Evolutionary conservation across 2,888 invertebrate genomes (phyloP), one percentile per base, ranked within the genome.

Genomic region (Drepanosiphum platanoidis): DNA sequence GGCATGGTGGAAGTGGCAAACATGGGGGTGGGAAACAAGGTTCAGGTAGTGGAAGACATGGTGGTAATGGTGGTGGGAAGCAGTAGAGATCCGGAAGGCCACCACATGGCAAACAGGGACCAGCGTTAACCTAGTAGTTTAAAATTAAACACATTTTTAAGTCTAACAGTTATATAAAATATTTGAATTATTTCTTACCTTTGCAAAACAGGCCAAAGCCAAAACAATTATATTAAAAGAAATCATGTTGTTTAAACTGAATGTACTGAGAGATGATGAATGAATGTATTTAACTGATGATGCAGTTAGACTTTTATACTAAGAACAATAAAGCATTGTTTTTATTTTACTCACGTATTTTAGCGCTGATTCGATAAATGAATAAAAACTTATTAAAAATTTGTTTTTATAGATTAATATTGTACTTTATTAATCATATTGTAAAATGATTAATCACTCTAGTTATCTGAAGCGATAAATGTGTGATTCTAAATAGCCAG

Each of bases 181-280:
- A n/a, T n/a, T n/a, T n/a, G n/a, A n/a, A n/a, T 11, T 27, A 13
- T 5, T 8, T 22, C 66, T 68, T 46, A 79, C 79, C 79, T 79
- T 79, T 32, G 66, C 66, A 46, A 68, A 32, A n/a, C 66, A 79
- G 5, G 68, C 79, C 5, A 79, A 46, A 3, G 79, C 46, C 46
- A 79, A 79, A 30, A 39, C 32, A 32, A 66, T 15, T 15, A 68
- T 13, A 34, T 34, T 79, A 1, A 68, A 68, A 66, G 39, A 32
- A n/a, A n/a, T 46, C 79, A 79, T 79, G 34, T 34, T 79, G 34
- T 34, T 66, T 9, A 9, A 68, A 68, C 1, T 36, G 68, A 34
- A 32, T 68, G 34, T 42, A 42, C 15, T 42, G 42, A 13, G 42
- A 13, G 42, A 42, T 42, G 42, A 42, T 42, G 42, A 42, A 15